Evolutionary conservation across 2,888 invertebrate genomes (phyloP).

Genomic region (Agrypnus murinus): DNA sequence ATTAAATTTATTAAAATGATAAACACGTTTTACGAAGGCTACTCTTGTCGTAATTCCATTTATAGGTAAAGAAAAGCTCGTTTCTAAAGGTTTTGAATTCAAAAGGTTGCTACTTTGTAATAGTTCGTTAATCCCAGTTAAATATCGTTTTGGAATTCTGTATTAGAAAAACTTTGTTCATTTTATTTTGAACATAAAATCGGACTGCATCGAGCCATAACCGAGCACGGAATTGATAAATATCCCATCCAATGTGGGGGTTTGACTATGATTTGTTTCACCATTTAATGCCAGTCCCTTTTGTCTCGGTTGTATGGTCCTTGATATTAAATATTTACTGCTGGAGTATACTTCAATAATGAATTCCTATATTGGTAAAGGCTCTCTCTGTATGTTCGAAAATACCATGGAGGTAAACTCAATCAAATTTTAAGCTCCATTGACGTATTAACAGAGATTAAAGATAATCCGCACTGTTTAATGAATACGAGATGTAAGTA

Average conservation of each 20-base stretch:
- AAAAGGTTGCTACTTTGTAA: too few relatives aligned
- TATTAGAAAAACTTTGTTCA: constrained; percentile 9
- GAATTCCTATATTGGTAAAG: constrained; percentile 53
- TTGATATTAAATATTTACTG: constrained; percentile 40
- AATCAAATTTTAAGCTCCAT: constrained; percentile 71
- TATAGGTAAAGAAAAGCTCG: too few relatives aligned
- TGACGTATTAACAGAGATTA: constrained; percentile 69
- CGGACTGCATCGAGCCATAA: constrained; percentile 40
- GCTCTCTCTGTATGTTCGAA: constrained; percentile 54
- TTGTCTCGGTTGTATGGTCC: constrained; percentile 47
- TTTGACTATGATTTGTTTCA: constrained; percentile 48
- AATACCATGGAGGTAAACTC: constrained; percentile 67
- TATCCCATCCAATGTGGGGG: constrained; percentile 50
- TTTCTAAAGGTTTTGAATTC: too few relatives aligned
- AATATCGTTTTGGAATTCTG: too few relatives aligned
- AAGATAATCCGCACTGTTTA: constrained; percentile 66
- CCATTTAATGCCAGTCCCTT: constrained; percentile 51
- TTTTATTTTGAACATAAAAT: constrained; percentile 41
- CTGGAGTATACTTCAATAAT: constrained; percentile 43
- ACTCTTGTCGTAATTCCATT: too few relatives aligned
- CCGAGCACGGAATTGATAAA: constrained; percentile 49
- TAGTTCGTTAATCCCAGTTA: too few relatives aligned
- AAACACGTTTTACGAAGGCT: too few relatives aligned
- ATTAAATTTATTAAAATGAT: too few relatives aligned
- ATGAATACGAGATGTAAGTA: constrained; percentile 32